Conservation (phyloP, 2,888 invertebrate species). For the Ectobius pallidus region DNA sequence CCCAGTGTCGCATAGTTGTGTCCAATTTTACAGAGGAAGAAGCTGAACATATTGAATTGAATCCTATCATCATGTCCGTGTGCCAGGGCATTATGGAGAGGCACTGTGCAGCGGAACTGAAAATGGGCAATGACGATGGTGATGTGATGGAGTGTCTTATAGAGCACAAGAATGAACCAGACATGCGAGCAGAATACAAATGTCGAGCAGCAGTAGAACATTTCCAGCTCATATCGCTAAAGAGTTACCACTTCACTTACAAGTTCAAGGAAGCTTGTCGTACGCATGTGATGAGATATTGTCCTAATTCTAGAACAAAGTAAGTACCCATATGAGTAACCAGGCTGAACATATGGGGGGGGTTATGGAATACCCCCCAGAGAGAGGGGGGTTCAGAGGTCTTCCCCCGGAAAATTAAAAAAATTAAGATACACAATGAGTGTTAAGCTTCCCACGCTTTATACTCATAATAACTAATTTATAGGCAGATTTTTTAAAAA, state of each 20-base stretch:
- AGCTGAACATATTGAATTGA: conserved; percentile 87
- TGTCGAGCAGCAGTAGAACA: conserved; percentile 96
- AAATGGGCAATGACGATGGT: conserved; percentile 76
- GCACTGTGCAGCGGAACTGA: conserved; percentile 72
- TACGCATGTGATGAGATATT: conserved; percentile 70
- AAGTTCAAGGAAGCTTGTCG: conserved; percentile 96
- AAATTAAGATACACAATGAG: too few relatives aligned
- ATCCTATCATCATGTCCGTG: conserved; percentile 82
- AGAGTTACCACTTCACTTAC: conserved; percentile 91
- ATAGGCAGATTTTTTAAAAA: too few relatives aligned
- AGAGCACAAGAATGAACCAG: conserved; percentile 85
- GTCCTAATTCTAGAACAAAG: conserved; percentile 55
- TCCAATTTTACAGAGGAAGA: conserved; percentile 88
- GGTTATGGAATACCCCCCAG: too few relatives aligned
- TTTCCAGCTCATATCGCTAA: conserved; percentile 91
- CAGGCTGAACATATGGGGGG: too few relatives aligned
- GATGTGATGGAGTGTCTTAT: conserved; percentile 95
- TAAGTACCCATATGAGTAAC: too few relatives aligned
- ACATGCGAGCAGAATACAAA: conserved; percentile 77
- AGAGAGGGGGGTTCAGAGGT: too few relatives aligned
- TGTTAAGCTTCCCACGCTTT: too few relatives aligned
- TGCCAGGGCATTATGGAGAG: conserved; percentile 81
- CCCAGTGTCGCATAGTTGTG: conserved; percentile 75
- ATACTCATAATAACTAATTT: too few relatives aligned
- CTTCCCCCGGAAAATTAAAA: too few relatives aligned